These are phyloP conservation scores for Ctenopoma kingsleyae DNA, from an alignment of 2,797 vertebrate species.

Conservation along the genomic window DNA sequence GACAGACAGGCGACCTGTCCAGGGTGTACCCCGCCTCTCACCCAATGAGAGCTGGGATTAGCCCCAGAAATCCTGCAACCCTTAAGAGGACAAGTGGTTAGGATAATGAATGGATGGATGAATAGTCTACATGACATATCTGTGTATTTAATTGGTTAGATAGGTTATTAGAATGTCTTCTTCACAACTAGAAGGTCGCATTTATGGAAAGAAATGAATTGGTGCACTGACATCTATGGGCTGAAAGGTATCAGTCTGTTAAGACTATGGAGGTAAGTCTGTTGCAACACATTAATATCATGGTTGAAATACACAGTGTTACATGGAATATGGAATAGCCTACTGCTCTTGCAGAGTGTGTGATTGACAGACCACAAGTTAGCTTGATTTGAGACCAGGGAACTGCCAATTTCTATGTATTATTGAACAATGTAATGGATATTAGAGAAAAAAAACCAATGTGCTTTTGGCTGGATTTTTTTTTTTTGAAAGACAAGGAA, in stretches of 20 bases:
- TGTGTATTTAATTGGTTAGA: neutral
- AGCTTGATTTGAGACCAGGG: neutral
- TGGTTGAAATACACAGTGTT: neutral
- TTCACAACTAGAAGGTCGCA: neutral
- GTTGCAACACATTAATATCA: constrained; percentile 2
- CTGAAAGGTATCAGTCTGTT: constrained; percentile 2
- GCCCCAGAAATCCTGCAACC: too few relatives aligned
- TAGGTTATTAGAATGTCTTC: neutral
- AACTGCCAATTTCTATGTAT: neutral
- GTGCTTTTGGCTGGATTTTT: neutral
- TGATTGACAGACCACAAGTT: neutral
- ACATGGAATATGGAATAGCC: neutral
- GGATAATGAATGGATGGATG: too few relatives aligned
- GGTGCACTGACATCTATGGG: neutral
- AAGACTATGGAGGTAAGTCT: neutral
- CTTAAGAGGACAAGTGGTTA: too few relatives aligned
- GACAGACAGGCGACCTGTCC: too few relatives aligned
- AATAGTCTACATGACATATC: neutral
- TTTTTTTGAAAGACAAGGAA: neutral
- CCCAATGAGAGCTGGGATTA: too few relatives aligned
- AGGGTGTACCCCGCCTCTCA: too few relatives aligned
- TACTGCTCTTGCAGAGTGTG: neutral
- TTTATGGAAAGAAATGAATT: neutral
- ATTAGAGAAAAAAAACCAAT: neutral
- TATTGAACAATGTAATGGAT: neutral